These are phyloP conservation scores for Triops longicaudatus DNA, from an alignment of 1,140 invertebrate species.

Conservation along the genomic window DNA sequence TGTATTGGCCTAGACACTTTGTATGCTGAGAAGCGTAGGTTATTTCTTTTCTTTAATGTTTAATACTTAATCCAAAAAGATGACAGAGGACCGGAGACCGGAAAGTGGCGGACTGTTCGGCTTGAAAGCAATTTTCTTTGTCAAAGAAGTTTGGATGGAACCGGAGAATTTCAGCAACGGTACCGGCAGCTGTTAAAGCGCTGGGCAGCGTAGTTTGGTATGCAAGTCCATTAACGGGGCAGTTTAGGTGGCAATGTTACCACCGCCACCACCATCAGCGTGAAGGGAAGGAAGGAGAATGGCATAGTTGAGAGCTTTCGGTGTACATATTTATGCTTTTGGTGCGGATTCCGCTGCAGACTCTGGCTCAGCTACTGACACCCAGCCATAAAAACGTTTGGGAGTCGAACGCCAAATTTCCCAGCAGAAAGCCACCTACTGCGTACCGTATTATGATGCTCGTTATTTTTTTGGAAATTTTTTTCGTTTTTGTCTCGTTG, in stretches of 20 bases:
- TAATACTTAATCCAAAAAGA: background rate
- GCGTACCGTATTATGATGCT: background rate
- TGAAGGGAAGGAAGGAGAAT: background rate
- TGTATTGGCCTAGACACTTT: too few species aligned
- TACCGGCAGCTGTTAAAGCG: background rate
- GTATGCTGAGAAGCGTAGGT: background rate
- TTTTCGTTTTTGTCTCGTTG: too few species aligned
- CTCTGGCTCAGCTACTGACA: background rate
- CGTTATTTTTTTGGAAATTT: background rate
- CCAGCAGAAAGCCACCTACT: slow-evolving; percentile 3
- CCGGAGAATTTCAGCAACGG: background rate
- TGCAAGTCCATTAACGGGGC: background rate
- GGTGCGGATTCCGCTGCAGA: background rate
- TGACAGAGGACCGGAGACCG: background rate
- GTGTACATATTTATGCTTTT: background rate
- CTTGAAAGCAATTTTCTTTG: background rate
- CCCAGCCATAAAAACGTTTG: background rate
- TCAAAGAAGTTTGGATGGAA: background rate
- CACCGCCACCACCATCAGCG: background rate
- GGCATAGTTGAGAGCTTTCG: background rate
- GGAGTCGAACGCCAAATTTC: background rate
- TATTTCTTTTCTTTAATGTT: background rate
- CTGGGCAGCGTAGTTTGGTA: background rate
- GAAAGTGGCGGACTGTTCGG: background rate
- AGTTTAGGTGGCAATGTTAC: background rate